phyloP scores from a whole-genome alignment of 2,797 vertebrate species.

The Mus spretus region DNA sequence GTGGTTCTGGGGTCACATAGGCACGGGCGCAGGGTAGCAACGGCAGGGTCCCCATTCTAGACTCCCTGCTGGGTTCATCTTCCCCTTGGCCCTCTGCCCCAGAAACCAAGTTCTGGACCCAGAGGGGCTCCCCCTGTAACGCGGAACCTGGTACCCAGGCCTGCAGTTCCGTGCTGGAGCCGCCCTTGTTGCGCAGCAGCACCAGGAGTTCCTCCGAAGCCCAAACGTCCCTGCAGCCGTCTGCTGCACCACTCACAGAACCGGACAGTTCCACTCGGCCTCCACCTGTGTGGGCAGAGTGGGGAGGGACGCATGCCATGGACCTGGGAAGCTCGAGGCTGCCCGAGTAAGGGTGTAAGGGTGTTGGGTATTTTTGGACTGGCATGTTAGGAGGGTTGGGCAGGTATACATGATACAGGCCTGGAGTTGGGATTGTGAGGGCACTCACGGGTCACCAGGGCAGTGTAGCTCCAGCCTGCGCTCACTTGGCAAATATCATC shows the following conservation, averaged over 20 bases:
- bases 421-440: not conserved
- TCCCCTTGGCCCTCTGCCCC: not conserved
- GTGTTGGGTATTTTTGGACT: not conserved
- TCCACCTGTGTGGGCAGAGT: constrained; percentile 50
- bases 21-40: constrained; percentile 91
- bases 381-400: not conserved
- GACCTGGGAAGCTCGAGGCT: accelerated
- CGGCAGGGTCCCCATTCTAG: constrained; percentile 86
- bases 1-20: constrained; percentile 89
- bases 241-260: constrained; percentile 30
- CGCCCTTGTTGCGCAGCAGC: constrained; percentile 83
- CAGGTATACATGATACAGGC: not conserved
- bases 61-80: constrained; percentile 52
- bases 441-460: constrained; percentile 76
- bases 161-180: constrained; percentile 60
- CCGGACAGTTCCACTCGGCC: constrained; percentile 88
- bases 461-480: constrained; percentile 86
- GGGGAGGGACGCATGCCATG: accelerated
- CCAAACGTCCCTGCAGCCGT: constrained; percentile 89
- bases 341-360: not conserved
- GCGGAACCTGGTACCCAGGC: constrained; percentile 63
- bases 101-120: constrained; percentile 8
- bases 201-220: constrained; percentile 90
- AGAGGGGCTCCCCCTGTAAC: constrained; percentile 70
- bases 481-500: constrained; percentile 52